Conservation (phyloP, 2,113 vertebrate species). For the Rana temporaria region DNA sequence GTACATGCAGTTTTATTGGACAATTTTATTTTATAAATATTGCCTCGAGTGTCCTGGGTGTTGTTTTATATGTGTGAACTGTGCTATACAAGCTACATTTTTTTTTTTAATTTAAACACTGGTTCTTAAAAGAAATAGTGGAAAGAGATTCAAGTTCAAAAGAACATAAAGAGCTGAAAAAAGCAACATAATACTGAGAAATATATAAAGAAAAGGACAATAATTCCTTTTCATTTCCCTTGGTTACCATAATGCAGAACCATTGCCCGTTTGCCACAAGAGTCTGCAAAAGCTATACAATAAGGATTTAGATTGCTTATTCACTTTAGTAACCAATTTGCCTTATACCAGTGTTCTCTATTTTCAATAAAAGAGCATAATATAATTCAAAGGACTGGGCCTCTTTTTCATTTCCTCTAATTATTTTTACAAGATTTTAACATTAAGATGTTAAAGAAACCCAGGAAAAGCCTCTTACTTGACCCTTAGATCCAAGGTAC, state of each 20-base stretch:
- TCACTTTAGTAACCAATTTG: slow-evolving; percentile 46
- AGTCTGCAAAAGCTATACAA: slow-evolving; percentile 24
- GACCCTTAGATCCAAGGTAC: no score
- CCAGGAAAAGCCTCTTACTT: background rate
- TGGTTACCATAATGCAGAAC: slow-evolving; percentile 18
- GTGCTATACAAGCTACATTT: no score
- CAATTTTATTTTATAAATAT: no score
- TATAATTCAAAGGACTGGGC: slow-evolving; percentile 42
- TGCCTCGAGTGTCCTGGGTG: no score
- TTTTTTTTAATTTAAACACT: no score
- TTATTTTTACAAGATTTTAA: slow-evolving; percentile 48
- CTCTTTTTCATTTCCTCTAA: slow-evolving; percentile 10
- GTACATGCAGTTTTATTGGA: no score
- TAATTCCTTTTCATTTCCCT: slow-evolving; percentile 45
- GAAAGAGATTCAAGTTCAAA: no score
- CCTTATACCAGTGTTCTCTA: slow-evolving; percentile 19
- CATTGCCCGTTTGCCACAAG: slow-evolving; percentile 9
- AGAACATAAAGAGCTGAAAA: no score
- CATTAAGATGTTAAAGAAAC: slow-evolving; percentile 26
- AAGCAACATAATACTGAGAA: background rate
- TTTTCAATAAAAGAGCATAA: slow-evolving; percentile 48
- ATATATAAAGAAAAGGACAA: slow-evolving; percentile 15
- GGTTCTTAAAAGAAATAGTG: no score
- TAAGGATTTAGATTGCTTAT: slow-evolving; percentile 26
- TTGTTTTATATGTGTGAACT: no score